These are phyloP conservation scores for Oreocharis arfaki DNA, from an alignment of 2,113 vertebrate species.

Conservation along the genomic window DNA sequence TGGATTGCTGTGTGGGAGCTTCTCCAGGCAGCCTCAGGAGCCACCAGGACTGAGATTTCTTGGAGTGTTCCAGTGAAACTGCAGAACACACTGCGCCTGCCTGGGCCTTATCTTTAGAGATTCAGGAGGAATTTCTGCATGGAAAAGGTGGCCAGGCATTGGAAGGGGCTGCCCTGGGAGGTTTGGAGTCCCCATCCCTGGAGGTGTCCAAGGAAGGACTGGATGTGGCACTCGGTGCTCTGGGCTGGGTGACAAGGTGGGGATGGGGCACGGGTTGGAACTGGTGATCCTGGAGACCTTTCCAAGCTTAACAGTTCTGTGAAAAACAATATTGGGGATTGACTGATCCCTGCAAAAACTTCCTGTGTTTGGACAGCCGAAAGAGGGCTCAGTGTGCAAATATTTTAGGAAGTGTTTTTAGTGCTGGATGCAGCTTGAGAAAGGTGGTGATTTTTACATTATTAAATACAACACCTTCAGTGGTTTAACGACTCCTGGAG, in stretches of 20 bases:
- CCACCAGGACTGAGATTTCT: not conserved
- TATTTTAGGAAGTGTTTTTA: not conserved
- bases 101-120: not conserved
- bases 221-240: not conserved
- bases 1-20: not conserved
- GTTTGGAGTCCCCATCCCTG: not conserved
- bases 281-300: not conserved
- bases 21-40: not conserved
- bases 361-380: not conserved
- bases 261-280: rapidly evolving
- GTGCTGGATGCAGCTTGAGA: not conserved
- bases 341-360: not conserved
- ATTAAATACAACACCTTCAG: not conserved
- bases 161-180: not conserved
- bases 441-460: not conserved
- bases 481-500: not conserved
- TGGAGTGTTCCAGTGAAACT: not conserved
- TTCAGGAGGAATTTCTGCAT: not conserved
- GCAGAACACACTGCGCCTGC: not conserved
- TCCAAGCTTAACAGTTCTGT: too few relatives aligned
- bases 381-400: not conserved
- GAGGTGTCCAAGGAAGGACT: not conserved
- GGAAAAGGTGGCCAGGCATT: rapidly evolving
- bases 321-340: not conserved
- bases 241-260: not conserved